Conservation (phyloP, 2,113 vertebrate genomes). For the Caloenas nicobarica region DNA sequence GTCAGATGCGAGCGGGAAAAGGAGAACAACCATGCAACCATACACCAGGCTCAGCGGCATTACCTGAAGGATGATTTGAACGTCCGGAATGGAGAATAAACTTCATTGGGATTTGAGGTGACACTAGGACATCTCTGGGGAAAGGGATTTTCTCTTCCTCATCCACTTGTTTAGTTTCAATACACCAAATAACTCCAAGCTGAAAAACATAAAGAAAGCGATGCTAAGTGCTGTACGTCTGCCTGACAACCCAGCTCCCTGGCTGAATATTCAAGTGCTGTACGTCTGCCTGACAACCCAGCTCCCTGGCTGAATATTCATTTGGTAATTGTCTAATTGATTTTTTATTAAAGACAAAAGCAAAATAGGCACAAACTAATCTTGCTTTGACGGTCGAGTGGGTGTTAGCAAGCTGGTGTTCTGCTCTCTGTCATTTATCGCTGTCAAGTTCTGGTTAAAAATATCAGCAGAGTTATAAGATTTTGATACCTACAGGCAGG, state of each 20-base stretch:
- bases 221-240: neutral
- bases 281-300: constrained; percentile 7
- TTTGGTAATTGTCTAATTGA: constrained; percentile 57
- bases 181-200: neutral
- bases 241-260: constrained; percentile 36
- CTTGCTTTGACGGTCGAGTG: constrained; percentile 20
- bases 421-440: constrained; percentile 25
- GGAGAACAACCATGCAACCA: neutral
- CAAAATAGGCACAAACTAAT: constrained; percentile 27
- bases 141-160: neutral
- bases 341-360: constrained; percentile 40
- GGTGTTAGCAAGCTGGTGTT: constrained; percentile 2
- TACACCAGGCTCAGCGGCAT: neutral
- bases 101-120: neutral
- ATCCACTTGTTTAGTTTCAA: neutral
- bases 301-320: constrained; percentile 29
- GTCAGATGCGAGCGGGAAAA: neutral
- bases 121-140: neutral
- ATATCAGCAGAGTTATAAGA: neutral
- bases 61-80: neutral
- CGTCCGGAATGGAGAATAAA: neutral
- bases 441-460: constrained; percentile 13
- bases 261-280: too few species aligned
- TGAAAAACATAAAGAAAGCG: neutral
- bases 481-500: neutral